Base-by-base conservation (phyloP, 2,113 vertebrate species). In the Rhombomys opimus region DNA sequence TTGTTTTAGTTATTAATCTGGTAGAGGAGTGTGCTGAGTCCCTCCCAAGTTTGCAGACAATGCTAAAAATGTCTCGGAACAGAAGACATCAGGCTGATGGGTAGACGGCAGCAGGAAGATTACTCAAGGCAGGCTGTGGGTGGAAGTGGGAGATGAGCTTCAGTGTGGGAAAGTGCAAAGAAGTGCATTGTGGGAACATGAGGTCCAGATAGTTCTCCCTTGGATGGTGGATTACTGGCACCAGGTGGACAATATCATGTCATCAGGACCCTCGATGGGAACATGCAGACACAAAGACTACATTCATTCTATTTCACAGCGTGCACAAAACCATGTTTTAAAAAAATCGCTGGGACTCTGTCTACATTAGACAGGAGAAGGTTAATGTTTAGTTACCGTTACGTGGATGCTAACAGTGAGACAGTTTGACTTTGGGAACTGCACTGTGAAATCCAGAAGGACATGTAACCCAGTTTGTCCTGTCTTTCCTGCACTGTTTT, bases 21-120 rank as follows among this genome's bases (percentile, higher is more conserved):
- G 80, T 95, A 96, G 95, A 90, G 78, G 80, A 75, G 85, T 67
- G 63, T n/a, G 5, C 38, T 12, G 1, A 89, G 94, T 75, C 63
- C 50, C 54, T 87, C 78, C 59, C 78, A 54, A 85, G 93, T 95
- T 89, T 96, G 63, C 89, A 97, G 88, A 97, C 92, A 95, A 93
- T 32, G 95, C 95, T 96, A 92, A 96, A 95, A 90, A 96, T 90
- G 92, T 72, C 25, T 9, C n/a, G 41, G 93, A 88, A n/a, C 68
- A 92, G 96, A 82, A 95, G 94, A 80, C 50, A 35, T 94, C 97
- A 95, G 68, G 86, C 96, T 77, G 90, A 92, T 86, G 93, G 75
- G 86, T 35, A 88, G 95, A 92, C 2, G 27, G 81, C 90, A 95
- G 90, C 84, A 65, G 57, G 75, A 88, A 94, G 95, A 77, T 61